Base-by-base conservation (phyloP, 2,888 invertebrate species). In the Drosophila meridiana region DNA sequence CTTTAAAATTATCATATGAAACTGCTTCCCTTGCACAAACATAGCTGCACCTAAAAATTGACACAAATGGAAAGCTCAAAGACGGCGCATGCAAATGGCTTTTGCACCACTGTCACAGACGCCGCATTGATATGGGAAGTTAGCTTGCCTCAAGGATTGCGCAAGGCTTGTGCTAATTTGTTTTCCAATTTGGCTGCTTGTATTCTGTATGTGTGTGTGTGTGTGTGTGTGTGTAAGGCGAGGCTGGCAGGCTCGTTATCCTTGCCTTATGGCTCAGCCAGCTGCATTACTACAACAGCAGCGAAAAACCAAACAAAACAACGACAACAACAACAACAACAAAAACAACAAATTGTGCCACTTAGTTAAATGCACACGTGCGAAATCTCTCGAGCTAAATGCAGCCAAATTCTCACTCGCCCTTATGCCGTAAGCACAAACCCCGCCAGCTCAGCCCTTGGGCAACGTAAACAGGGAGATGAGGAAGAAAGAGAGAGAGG, bases 321-420 rank as follows among this genome's bases (percentile, higher is more conserved):
- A 70, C 47, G 26, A 42, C 20, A 20, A 20, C 20, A 20, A 20
- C 20, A n/a, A 40, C 43, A 43, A 45, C 43, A 4, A 48, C 48
- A 48, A 9, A 30, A 50, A 32, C 50, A 50, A 9, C 64, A 59
- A 61, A 77, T 70, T 76, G 87, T 73, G 73, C 62, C 79, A 87
- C 86, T 85, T 87, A 75, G 88, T 79, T 88, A 85, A 85, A 82
- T 89, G 89, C 85, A 85, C 85, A 86, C 90, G 90, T 86, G 90
- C 85, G 69, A 89, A 86, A 89, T 89, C 85, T 87, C 90, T 87
- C 75, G 74, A 89, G 85, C 88, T 80, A 89, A 87, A 85, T 85
- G 85, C 88, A 84, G 73, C 74, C 67, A 69, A 71, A 67, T 66
- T 61, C 67, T 48, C 57, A 55, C 59, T 53, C 66, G 42, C 40